These are phyloP conservation scores for Uria lomvia DNA, from an alignment of 2,113 vertebrate species.

Conservation along the genomic window DNA sequence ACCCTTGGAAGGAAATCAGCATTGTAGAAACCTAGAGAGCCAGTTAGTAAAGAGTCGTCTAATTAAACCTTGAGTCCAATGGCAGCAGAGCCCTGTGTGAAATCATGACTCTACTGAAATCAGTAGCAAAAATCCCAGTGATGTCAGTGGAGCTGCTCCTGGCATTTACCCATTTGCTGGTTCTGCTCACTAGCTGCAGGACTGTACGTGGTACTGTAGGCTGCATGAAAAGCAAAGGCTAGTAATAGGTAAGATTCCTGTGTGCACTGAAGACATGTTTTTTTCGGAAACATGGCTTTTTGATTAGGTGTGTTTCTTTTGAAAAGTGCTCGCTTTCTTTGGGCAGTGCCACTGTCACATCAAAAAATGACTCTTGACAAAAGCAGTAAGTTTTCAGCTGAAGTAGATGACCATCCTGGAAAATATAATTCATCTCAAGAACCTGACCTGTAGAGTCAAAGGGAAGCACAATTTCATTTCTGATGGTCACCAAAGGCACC, in stretches of 20 bases:
- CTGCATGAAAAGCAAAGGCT: neutral
- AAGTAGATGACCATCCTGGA: neutral
- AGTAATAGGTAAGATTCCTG: neutral
- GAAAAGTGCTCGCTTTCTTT: neutral
- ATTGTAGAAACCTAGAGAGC: neutral
- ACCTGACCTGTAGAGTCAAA: neutral
- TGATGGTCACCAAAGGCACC: neutral
- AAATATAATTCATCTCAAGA: neutral
- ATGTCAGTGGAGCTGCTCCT: neutral
- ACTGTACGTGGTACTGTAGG: neutral
- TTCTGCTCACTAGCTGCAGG: neutral
- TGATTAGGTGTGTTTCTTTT: neutral
- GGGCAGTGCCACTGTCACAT: neutral
- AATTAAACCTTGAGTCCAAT: neutral
- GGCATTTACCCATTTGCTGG: neutral
- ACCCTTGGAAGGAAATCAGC: neutral
- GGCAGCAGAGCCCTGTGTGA: neutral
- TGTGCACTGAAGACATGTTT: neutral
- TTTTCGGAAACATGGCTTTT: neutral
- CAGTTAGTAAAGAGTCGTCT: neutral
- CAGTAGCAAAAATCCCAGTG: slow-evolving; percentile 3
- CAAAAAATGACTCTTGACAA: neutral
- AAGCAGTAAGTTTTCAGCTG: neutral
- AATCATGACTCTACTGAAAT: slow-evolving; percentile 10
- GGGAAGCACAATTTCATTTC: neutral